A percentile compares a stretch with the other conserved stretches of the same genome.
Evolutionary conservation across 2,113 vertebrate genomes (phyloP).

Genomic region (Colaptes auratus): DNA sequence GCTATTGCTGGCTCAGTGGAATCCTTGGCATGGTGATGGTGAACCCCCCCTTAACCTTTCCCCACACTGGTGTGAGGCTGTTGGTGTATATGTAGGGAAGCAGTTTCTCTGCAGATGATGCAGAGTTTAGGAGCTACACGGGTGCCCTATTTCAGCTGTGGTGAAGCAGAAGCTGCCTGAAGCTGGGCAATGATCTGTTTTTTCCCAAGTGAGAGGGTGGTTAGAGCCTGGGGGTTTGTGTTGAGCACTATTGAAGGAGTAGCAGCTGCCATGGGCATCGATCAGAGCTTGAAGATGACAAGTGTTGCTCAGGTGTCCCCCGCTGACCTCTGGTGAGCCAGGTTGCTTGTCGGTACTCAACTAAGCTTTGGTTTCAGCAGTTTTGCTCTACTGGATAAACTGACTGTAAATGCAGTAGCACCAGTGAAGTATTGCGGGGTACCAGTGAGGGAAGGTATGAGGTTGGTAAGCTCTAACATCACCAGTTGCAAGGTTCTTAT

Average conservation of each 20-base stretch:
- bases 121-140: neutral
- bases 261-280: neutral
- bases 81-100: neutral
- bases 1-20: neutral
- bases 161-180: neutral
- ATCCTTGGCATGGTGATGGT: rapidly evolving
- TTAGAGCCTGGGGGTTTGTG: neutral
- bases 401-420: neutral
- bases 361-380: neutral
- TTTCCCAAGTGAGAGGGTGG: neutral
- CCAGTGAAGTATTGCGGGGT: neutral
- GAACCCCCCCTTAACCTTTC: neutral
- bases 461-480: neutral
- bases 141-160: neutral
- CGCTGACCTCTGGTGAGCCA: neutral
- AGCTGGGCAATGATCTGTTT: neutral
- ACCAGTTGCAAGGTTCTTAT: neutral
- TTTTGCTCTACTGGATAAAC: neutral
- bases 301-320: neutral
- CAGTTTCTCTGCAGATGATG: neutral
- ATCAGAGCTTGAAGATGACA: neutral
- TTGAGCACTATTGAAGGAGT: neutral
- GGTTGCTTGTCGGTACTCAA: neutral
- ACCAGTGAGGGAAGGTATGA: neutral
- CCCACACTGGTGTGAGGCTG: neutral